phyloP scores from a whole-genome alignment of 2,888 invertebrate genomes.

The Linnaemya vulpina region DNA sequence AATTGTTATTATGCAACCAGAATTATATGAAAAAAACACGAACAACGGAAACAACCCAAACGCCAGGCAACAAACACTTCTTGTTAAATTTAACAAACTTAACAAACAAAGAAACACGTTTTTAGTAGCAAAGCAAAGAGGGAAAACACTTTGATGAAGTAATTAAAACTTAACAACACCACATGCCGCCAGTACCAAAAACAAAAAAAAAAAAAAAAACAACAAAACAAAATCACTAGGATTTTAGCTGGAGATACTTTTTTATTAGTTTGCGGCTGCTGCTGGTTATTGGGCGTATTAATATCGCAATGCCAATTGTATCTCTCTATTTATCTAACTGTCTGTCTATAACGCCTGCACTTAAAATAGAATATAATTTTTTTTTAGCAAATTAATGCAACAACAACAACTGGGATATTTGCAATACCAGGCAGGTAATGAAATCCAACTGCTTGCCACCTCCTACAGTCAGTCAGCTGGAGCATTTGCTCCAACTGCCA shows the following conservation, averaged over 20 bases:
- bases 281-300: conserved; percentile 26
- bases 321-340: conserved; percentile 40
- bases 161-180: conserved; percentile 78
- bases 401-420: not conserved
- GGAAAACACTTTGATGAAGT: conserved; percentile 74
- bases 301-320: conserved; percentile 39
- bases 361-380: conserved; percentile 56
- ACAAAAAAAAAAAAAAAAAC: conserved; percentile 1
- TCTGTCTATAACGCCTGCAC: conserved; percentile 28
- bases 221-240: conserved; percentile 53
- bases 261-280: conserved; percentile 26
- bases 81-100: conserved; percentile 2
- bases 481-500: conserved; percentile 1
- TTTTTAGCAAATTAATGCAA: conserved; percentile 32
- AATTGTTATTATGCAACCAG: not conserved
- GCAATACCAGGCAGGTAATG: conserved; percentile 7
- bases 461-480: conserved; percentile 3
- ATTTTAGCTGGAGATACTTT: conserved; percentile 28
- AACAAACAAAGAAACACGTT: conserved; percentile 21
- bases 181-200: conserved; percentile 31
- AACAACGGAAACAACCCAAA: conserved; percentile 1
- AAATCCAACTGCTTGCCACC: conserved; percentile 9
- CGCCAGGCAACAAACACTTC: not conserved
- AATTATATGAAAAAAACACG: not conserved
- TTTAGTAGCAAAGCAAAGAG: conserved; percentile 23